phyloP scores from a whole-genome alignment of 2,113 vertebrate species.

The Girardinichthys multiradiatus region DNA sequence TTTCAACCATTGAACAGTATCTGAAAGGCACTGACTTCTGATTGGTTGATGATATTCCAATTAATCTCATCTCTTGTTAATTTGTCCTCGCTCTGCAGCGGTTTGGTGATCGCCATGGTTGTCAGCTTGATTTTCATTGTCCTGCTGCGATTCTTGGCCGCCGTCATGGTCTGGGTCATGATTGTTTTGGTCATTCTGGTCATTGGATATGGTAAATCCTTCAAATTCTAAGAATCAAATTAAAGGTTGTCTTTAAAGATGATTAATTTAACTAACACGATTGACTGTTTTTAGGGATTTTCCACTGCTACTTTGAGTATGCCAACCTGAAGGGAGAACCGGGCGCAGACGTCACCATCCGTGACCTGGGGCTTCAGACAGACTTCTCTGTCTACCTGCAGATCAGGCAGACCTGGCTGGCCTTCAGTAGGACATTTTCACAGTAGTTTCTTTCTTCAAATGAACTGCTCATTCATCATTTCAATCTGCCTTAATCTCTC shows the following conservation, averaged over 20 bases:
- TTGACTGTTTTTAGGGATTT: constrained; percentile 83
- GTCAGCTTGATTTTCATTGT: constrained; percentile 91
- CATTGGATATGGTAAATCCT: constrained; percentile 87
- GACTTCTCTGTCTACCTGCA: constrained; percentile 92
- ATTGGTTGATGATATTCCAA: not conserved
- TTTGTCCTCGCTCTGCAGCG: constrained; percentile 74
- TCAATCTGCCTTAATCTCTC: constrained; percentile 1
- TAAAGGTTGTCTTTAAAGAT: not conserved
- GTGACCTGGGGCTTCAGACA: constrained; percentile 92
- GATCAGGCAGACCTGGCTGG: constrained; percentile 93
- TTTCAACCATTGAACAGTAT: not conserved
- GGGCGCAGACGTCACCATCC: constrained; percentile 85
- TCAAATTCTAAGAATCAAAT: not conserved
- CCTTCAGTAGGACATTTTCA: constrained; percentile 84
- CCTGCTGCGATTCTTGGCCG: constrained; percentile 89
- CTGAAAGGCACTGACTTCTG: not conserved
- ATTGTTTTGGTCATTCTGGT: constrained; percentile 90
- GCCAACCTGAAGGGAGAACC: constrained; percentile 79
- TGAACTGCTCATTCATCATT: not conserved
- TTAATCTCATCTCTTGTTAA: not conserved
- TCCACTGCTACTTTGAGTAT: constrained; percentile 93
- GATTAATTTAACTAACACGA: not conserved
- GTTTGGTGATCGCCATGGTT: constrained; percentile 89
- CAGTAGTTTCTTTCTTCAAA: not conserved
- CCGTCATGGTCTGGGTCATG: constrained; percentile 95